Conservation (phyloP, 2,797 vertebrate genomes). For the Sebastolobus altivelis region DNA sequence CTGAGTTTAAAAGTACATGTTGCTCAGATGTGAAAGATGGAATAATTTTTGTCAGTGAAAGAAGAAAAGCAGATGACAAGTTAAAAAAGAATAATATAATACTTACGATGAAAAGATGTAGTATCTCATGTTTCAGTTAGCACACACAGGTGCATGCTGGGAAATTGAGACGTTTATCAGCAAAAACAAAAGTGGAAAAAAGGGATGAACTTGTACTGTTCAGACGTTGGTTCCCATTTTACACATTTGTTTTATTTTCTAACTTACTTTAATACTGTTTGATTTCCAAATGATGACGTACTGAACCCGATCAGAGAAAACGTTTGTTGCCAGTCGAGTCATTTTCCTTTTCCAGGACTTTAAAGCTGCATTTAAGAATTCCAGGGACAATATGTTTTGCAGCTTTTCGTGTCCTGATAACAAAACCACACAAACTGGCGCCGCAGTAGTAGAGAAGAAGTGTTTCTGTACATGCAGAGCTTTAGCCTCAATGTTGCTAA, state of each 20-base stretch:
- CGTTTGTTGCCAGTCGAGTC: background rate
- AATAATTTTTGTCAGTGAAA: background rate
- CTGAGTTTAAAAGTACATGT: background rate
- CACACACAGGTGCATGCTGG: conserved; percentile 13
- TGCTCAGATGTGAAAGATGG: background rate
- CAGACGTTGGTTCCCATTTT: background rate
- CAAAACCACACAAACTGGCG: background rate
- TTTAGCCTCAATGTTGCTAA: conserved; percentile 27
- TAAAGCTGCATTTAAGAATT: background rate
- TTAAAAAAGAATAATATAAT: background rate
- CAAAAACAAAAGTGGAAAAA: background rate
- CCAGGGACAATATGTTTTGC: background rate
- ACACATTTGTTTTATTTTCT: background rate
- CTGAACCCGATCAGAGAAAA: background rate
- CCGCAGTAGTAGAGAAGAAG: background rate
- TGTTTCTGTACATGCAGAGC: conserved; percentile 3
- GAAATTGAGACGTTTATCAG: background rate
- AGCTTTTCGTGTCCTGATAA: background rate
- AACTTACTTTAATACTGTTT: background rate
- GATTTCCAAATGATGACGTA: background rate
- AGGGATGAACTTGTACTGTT: background rate
- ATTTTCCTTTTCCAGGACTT: conserved; percentile 6
- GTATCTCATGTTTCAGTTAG: background rate
- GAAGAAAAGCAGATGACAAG: background rate
- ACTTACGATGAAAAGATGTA: background rate